Evolutionary conservation across 2,888 invertebrate species (phyloP), one percentile per base, ranked within the genome.

Genomic region (Metalampra italica): DNA sequence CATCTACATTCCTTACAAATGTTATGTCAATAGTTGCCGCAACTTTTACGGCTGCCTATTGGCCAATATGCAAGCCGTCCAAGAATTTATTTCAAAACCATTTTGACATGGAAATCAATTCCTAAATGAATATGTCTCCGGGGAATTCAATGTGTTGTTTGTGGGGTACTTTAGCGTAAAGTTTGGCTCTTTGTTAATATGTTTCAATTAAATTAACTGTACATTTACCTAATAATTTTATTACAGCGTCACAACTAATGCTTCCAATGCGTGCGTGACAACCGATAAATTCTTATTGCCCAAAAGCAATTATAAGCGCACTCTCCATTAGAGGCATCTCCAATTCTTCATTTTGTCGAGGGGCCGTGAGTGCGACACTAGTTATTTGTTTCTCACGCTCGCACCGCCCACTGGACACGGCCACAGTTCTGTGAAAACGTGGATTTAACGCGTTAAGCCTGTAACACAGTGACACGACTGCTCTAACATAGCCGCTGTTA

Each of bases 301-400:
- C 57, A 57, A 61, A 67, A 71, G 70, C 69, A 71, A 74, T 80
- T 75, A 75, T 75, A 73, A 71, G 65, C 66, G 68, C 64, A 66
- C 60, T 65, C 59, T 55, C 62, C 56, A 65, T 64, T 66, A 59
- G 60, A 50, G 49, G 52, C 56, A 11, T 60, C 59, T 64, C 62
- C 60, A 68, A 71, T 75, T 73, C 66, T 66, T 71, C 61, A 57
- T 60, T 58, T 60, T 55, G 56, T 47, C 43, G 55, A 56, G 57
- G 65, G 61, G 57, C 71, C 79, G 76, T 79, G 80, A 75, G 75
- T 67, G 77, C 72, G 73, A 76, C 81, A 73, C 60, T 64, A 70
- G 61, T 60, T 83, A 73, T 87, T 82, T 78, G 82, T 76, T 87
- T 88, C 88, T 81, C 88, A 88, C 88, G 88, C 68, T 86, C 73